Conservation (phyloP, 2,113 vertebrate species). For the Tragelaphus scriptus region DNA sequence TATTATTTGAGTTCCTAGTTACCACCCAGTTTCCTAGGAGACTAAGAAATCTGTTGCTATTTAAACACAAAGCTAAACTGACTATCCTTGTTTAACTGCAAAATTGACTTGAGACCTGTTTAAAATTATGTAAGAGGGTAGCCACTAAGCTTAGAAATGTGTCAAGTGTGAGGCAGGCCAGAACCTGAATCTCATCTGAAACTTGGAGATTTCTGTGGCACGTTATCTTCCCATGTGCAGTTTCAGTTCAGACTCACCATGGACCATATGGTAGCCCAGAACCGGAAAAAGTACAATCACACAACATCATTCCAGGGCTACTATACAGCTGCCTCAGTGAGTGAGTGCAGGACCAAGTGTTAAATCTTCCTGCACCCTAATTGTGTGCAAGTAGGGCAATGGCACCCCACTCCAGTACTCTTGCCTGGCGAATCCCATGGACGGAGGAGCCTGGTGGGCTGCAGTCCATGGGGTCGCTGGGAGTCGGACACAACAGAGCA, state of each 20-base stretch:
- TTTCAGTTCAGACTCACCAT: background rate
- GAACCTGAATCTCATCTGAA: background rate
- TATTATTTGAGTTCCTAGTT: background rate
- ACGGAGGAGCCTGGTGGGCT: no score
- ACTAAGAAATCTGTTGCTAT: conserved; percentile 22
- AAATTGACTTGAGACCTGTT: background rate
- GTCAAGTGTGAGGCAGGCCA: background rate
- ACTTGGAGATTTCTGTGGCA: background rate
- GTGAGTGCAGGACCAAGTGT: background rate
- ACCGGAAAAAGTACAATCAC: background rate
- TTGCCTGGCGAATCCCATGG: no score
- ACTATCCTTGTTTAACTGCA: background rate
- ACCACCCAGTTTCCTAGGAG: conserved; percentile 29
- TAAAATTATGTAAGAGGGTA: background rate
- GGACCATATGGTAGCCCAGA: background rate
- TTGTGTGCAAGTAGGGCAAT: background rate
- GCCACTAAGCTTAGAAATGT: background rate
- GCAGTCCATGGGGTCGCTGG: no score
- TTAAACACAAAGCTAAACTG: conserved; percentile 37
- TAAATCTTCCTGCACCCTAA: background rate
- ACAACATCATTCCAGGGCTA: background rate
- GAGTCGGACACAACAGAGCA: no score
- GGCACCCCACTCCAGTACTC: no score
- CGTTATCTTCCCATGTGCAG: background rate
- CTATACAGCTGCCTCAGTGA: background rate